phyloP scores from a whole-genome alignment of 2,113 vertebrate genomes.

The Sus scrofa region DNA sequence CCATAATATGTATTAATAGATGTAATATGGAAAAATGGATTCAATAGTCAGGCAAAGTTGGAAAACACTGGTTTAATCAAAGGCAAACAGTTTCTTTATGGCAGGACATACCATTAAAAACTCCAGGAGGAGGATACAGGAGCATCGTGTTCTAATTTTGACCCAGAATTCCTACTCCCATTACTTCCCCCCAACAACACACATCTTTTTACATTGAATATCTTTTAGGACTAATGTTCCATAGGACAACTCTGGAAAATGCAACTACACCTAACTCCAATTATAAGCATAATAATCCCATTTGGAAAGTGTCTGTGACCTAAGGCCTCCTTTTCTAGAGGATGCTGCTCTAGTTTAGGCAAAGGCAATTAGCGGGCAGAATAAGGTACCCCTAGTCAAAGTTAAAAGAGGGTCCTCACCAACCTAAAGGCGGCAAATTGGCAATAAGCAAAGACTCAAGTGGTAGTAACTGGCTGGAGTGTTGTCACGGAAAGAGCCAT shows the following conservation, averaged over 20 bases:
- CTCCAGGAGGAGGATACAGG: neutral
- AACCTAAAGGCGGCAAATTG: neutral
- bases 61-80: neutral
- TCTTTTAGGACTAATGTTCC: slow-evolving; percentile 16
- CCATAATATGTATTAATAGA: neutral
- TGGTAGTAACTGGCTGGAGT: neutral
- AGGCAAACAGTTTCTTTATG: neutral
- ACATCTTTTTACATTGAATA: neutral
- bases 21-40: neutral
- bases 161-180: neutral
- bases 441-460: neutral
- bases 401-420: neutral
- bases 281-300: neutral
- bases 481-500: slow-evolving; percentile 17
- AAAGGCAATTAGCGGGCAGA: neutral
- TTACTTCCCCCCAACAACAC: neutral
- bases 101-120: neutral
- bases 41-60: neutral
- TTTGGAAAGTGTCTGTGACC: neutral
- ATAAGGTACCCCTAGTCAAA: neutral
- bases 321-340: neutral
- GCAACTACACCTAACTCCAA: neutral
- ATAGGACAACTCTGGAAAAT: neutral
- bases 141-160: slow-evolving; percentile 1
- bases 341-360: neutral